Evolutionary conservation across 2,888 invertebrate genomes (phyloP), one percentile per base, ranked within the genome.

Genomic region (Halictus quadricinctus): DNA sequence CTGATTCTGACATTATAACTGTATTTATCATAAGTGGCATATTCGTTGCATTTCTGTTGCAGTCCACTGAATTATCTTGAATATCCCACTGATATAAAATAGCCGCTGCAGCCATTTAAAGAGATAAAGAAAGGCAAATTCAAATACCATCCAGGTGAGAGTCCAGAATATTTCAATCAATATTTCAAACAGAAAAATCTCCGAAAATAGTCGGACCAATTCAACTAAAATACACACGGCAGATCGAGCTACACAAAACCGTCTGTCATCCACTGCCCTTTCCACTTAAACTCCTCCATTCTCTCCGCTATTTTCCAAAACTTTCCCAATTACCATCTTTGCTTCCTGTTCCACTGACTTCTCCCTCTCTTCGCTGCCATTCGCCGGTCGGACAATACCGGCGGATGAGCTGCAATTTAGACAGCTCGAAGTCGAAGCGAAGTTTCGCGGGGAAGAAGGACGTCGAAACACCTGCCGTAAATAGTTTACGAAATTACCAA

Each of bases 401-500:
- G 7, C 66, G 36, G 18, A 15, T 29, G 29, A 66, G 18, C 66
- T 8, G 66, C 36, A 66, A 66, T 66, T 66, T 66, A 36, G 18
- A 66, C 66, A 36, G 15, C 18, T 36, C 66, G 66, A 36, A 66
- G 36, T 13, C 58, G n/a, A n/a, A n/a, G n/a, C n/a, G n/a, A 25
- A 64, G 36, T 29, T 66, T 36, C 36, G 66, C 66, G 66, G 36
- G 66, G 29, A 54, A 25, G 60, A 60, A 66, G 64, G 18, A 29
- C 15, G 15, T 66, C 18, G 66, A 36, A 66, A 66, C 66, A 66
- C n/a, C 69, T 69, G 66, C 58, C 70, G 72, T 75, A 78, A 78
- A 82, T 82, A 78, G 78, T 75, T 18, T 43, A 64, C 70, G 13
- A 72, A 74, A 83, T 84, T 84, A 82, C 70, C 70, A 50, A n/a